Conservation (phyloP, 2,113 vertebrate species). For the Suncus etruscus region DNA sequence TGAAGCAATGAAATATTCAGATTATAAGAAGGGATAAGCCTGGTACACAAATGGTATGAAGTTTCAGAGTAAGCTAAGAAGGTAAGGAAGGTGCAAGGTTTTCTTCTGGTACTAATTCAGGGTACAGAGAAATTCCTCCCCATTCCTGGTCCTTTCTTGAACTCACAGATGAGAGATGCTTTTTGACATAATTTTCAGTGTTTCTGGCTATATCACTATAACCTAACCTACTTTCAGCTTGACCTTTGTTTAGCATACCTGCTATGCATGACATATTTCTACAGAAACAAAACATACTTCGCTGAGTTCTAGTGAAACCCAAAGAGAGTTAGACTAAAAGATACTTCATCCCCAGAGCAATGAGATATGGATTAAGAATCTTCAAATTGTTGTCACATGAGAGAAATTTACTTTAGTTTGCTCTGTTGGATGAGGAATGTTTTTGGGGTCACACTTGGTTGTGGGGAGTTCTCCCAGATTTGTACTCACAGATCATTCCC, state of each 20-base stretch:
- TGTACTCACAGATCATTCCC: too few relatives aligned
- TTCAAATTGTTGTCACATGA: background rate
- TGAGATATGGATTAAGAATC: background rate
- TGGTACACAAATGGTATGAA: background rate
- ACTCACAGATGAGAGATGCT: too few relatives aligned
- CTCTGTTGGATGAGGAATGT: background rate
- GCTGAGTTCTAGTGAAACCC: background rate
- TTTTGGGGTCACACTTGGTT: too few relatives aligned
- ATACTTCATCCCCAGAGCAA: background rate
- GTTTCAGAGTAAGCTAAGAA: background rate
- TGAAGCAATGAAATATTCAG: background rate
- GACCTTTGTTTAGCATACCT: background rate
- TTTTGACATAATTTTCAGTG: background rate
- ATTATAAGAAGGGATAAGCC: background rate
- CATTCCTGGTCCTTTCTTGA: too few relatives aligned
- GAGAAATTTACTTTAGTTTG: background rate
- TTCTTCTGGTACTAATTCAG: background rate
- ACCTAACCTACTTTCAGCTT: too few relatives aligned
- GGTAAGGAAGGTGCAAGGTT: background rate
- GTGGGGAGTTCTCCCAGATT: too few relatives aligned
- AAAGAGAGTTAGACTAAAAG: background rate
- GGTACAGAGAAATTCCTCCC: too few relatives aligned
- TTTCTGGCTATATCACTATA: background rate
- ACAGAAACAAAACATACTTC: background rate
- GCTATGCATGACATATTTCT: background rate